Percentiles rank a stretch among this genome's conserved stretches.
These are phyloP conservation scores for Teleiodes luculella DNA, from an alignment of 2,888 invertebrate genomes.

Conservation along the genomic window DNA sequence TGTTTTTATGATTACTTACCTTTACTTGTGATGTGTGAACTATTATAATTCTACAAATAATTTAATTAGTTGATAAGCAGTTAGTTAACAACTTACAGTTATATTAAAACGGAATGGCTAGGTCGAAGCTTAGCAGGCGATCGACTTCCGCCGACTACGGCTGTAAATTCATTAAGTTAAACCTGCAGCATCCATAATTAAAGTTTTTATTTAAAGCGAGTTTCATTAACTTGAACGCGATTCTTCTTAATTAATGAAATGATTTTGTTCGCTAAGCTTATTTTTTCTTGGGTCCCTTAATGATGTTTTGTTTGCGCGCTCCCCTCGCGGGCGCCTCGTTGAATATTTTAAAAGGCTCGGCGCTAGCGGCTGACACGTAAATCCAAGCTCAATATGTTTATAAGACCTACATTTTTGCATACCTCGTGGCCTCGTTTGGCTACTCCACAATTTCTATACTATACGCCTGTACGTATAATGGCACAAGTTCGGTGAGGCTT, in stretches of 20 bases:
- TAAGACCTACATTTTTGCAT: slow-evolving; percentile 21
- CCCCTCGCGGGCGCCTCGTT: slow-evolving; percentile 24
- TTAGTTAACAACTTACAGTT: no score
- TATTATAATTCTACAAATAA: no score
- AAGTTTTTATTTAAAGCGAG: slow-evolving; percentile 46
- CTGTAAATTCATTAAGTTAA: slow-evolving; percentile 31
- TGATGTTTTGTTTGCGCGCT: slow-evolving; percentile 41
- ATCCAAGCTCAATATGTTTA: slow-evolving; percentile 31
- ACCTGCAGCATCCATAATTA: slow-evolving; percentile 25
- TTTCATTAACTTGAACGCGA: slow-evolving; percentile 50
- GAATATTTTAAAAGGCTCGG: slow-evolving; percentile 48
- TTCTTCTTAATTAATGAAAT: slow-evolving; percentile 55
- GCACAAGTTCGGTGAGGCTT: no score
- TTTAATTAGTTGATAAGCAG: no score
- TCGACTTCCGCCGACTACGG: not conserved
- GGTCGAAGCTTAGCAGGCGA: not conserved
- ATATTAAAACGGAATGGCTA: no score
- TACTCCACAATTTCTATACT: no score
- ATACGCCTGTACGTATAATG: no score
- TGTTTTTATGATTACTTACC: no score
- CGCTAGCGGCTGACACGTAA: slow-evolving; percentile 35
- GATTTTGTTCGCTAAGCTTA: slow-evolving; percentile 39
- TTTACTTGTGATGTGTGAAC: no score
- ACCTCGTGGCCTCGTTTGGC: slow-evolving; percentile 15
- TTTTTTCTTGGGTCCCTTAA: slow-evolving; percentile 38